phyloP scores from a whole-genome alignment of 2,888 invertebrate genomes.

The Diarsia brunnea region DNA sequence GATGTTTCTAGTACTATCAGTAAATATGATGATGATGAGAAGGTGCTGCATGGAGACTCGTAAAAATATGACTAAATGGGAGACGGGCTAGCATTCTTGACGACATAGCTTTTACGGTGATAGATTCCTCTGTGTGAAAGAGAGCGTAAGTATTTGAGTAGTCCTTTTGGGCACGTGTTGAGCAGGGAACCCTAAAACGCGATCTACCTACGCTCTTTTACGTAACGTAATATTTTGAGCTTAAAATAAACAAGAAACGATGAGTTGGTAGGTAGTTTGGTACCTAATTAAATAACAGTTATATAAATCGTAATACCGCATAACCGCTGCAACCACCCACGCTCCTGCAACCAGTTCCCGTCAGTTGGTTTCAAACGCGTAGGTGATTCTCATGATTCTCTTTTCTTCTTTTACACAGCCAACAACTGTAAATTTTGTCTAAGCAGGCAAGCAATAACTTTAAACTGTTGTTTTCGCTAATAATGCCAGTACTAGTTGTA shows the following conservation, averaged over 20 bases:
- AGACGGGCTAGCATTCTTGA: neutral
- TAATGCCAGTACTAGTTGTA: conserved; percentile 12
- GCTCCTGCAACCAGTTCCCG: conserved; percentile 36
- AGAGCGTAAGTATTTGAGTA: neutral
- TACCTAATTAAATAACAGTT: conserved; percentile 14
- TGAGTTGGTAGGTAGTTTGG: neutral
- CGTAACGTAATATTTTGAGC: neutral
- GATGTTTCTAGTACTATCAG: neutral
- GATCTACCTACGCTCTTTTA: neutral
- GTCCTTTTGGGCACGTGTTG: neutral
- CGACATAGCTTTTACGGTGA: neutral
- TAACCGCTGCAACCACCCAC: conserved; percentile 41
- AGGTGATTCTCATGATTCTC: conserved; percentile 36
- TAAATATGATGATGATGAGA: no score
- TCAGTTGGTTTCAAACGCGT: conserved; percentile 37
- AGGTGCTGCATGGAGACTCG: no score
- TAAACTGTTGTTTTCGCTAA: conserved; percentile 22
- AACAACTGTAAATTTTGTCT: conserved; percentile 22
- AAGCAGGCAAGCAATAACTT: neutral
- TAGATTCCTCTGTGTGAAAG: neutral
- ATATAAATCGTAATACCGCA: conserved; percentile 15
- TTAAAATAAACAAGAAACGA: neutral
- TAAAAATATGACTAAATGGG: neutral
- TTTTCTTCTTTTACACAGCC: conserved; percentile 19
- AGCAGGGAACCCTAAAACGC: neutral